phyloP scores from a whole-genome alignment of 2,888 invertebrate species.

The Julus scanicus region DNA sequence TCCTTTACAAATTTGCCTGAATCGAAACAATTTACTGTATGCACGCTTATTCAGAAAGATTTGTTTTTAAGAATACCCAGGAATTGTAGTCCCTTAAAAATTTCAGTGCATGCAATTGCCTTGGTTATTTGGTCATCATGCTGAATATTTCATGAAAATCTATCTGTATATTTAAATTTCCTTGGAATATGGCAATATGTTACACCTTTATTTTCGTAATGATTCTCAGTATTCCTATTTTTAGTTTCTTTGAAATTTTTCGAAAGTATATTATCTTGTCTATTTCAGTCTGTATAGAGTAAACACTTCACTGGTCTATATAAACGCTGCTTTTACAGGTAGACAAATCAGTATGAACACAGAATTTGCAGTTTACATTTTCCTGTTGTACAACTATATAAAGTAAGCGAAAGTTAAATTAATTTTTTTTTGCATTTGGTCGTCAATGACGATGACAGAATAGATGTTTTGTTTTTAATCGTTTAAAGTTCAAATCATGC shows the following conservation, averaged over 20 bases:
- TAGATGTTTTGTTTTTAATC: no score
- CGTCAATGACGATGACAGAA: no score
- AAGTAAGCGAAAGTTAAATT: no score
- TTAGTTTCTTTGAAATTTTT: neutral
- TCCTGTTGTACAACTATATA: no score
- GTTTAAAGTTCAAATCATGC: no score
- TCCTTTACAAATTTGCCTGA: neutral
- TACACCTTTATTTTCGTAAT: neutral
- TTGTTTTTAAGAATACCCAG: neutral
- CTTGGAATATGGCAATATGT: no score
- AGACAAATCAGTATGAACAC: neutral
- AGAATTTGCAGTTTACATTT: neutral
- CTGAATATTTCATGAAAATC: no score
- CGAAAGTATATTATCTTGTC: neutral
- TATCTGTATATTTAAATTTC: no score
- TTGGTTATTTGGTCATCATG: no score
- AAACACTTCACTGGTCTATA: neutral
- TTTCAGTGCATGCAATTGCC: no score
- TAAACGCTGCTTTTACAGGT: neutral
- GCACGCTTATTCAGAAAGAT: neutral
- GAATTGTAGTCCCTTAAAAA: no score
- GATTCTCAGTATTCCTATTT: neutral
- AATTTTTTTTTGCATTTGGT: no score
- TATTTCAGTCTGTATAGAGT: neutral
- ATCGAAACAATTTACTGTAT: neutral